These are phyloP conservation scores for Morinoia aosen DNA, from an alignment of 2,888 invertebrate genomes.

Conservation along the genomic window DNA sequence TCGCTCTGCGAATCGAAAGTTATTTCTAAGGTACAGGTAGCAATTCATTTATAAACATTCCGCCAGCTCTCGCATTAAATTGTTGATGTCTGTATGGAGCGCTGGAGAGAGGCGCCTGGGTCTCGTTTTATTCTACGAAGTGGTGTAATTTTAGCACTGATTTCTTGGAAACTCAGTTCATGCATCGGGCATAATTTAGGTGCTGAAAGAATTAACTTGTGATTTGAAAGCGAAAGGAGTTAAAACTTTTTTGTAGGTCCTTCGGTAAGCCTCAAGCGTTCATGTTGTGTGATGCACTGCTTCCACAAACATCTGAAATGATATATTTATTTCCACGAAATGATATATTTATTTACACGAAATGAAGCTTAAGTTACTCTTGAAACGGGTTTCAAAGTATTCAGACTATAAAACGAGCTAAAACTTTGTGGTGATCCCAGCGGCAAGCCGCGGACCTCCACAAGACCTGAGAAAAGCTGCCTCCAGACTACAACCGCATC, in stretches of 20 bases:
- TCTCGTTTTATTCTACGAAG: not conserved
- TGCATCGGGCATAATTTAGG: not conserved
- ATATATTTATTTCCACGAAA: too few relatives aligned
- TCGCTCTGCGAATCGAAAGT: conserved; percentile 21
- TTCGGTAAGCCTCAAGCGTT: not conserved
- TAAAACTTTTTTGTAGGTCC: not conserved
- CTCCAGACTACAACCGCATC: too few relatives aligned
- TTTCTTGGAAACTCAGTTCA: not conserved
- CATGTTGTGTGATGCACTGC: not conserved
- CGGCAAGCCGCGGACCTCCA: too few relatives aligned
- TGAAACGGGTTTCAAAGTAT: too few relatives aligned
- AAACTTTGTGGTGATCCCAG: too few relatives aligned
- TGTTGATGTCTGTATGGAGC: not conserved
- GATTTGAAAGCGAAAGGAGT: not conserved
- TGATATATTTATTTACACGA: too few relatives aligned
- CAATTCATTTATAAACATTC: conserved; percentile 1
- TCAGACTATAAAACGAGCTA: too few relatives aligned
- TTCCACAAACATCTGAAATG: not conserved
- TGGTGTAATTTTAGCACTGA: not conserved
- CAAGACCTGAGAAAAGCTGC: too few relatives aligned
- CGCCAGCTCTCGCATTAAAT: not conserved
- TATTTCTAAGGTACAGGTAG: conserved; percentile 18
- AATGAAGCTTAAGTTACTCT: too few relatives aligned
- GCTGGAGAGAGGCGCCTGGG: not conserved
- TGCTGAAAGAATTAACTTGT: not conserved